Base-by-base conservation (phyloP, 2,113 vertebrate species). In the Oncorhynchus gorbuscha region DNA sequence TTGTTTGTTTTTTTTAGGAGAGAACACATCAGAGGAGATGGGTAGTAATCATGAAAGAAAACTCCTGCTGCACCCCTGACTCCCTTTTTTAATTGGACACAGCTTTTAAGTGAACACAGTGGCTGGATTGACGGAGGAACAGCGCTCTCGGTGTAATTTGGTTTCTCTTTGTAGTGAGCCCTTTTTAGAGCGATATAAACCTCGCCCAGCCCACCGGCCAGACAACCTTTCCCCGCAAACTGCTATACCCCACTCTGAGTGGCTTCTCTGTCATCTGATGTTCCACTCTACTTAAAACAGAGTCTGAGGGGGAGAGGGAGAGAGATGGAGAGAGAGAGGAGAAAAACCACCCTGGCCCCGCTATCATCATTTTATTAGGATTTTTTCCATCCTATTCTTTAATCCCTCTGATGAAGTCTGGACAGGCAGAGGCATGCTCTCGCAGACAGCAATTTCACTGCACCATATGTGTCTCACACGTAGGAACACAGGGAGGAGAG, bases 401-500 rank as follows among this genome's bases (percentile, higher is more conserved):
- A 99, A 98, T 98, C 97, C 98, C 94, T 95, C 95, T 98, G 97
- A 98, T 98, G 96, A 97, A 97, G 96, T 97, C 97, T 97, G 97
- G 95, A 97, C 97, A 96, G 95, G 96, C 96, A 94, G 94, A 95
- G 95, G 96, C 97, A 98, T 97, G 97, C 96, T 97, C 95, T 95
- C 92, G 89, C 94, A 96, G 96, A 97, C 96, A 95, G 96, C 96
- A 98, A 98, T 99, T 99, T 98, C 95, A 92, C 93, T 87, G 94
- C 96, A 93, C 98, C 96, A 96, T 97, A 97, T 97, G 97, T 91
- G 96, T 94, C 95, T 97, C 95, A 94, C 96, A 95, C 94, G 94
- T 94, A 93, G 94, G 93, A 95, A 95, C 96, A 95, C 93, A 92
- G 92, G 91, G 94, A 92, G 94, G 94, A 97, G 96, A 96, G 93